These are phyloP conservation scores for Bombus waltoni DNA, from an alignment of 1,140 invertebrate species.

Conservation along the genomic window DNA sequence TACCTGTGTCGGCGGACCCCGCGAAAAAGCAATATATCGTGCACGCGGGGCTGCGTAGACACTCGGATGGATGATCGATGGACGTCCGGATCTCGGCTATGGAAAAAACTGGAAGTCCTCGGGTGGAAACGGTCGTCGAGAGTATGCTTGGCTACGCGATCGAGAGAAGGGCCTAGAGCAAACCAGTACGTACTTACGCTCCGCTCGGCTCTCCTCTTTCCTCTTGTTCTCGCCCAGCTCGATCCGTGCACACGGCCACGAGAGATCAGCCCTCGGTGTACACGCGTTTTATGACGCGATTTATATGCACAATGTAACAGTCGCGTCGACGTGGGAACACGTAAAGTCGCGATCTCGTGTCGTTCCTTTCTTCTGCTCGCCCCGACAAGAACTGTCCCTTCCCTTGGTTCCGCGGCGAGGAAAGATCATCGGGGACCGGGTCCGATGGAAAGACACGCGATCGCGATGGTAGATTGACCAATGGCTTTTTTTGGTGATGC, in stretches of 20 bases:
- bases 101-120: conserved; percentile 70
- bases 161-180: conserved; percentile 41
- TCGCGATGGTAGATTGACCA: conserved; percentile 34
- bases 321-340: conserved; percentile 60
- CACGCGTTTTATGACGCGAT: conserved; percentile 67
- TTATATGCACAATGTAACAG: conserved; percentile 65
- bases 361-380: conserved; percentile 35
- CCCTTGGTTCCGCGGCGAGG: background rate
- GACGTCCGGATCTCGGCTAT: conserved; percentile 60
- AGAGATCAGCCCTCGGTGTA: conserved; percentile 43
- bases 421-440: background rate
- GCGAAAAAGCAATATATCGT: conserved; percentile 70
- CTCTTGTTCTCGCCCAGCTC: background rate
- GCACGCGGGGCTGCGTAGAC: conserved; percentile 12
- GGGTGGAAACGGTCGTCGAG: conserved; percentile 61
- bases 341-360: conserved; percentile 43
- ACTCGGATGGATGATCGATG: conserved; percentile 75
- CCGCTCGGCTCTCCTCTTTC: background rate
- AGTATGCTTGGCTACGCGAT: conserved; percentile 7
- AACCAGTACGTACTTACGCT: conserved; percentile 41
- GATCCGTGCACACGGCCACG: background rate
- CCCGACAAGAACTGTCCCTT: conserved; percentile 29
- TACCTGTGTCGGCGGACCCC: conserved; percentile 56
- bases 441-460: conserved; percentile 40
- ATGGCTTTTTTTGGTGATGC: conserved; percentile 3